Percentiles rank a stretch among this genome's conserved stretches.
These are phyloP conservation scores for Microcebus ravelobensis DNA, from an alignment of 2,113 vertebrate genomes.

Conservation along the genomic window DNA sequence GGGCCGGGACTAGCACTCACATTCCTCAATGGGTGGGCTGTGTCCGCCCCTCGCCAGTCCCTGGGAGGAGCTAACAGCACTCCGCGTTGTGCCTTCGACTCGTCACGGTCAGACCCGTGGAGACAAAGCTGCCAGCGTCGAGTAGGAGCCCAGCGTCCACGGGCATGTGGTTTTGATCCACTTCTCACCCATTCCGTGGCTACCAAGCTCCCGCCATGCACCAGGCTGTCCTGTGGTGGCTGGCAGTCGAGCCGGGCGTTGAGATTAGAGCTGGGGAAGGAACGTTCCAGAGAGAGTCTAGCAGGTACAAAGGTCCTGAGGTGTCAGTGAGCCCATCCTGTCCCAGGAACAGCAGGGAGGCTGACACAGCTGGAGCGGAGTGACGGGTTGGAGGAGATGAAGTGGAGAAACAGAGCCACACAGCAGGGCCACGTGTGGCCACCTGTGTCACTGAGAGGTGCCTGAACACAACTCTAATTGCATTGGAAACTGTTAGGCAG, in stretches of 20 bases:
- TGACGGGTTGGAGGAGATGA: accelerated
- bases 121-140: accelerated
- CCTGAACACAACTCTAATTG: accelerated
- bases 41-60: accelerated
- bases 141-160: accelerated
- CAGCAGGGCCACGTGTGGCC: too few relatives aligned
- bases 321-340: accelerated
- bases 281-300: neutral
- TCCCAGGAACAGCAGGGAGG: neutral
- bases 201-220: accelerated
- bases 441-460: neutral
- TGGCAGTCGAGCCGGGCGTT: accelerated
- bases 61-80: accelerated
- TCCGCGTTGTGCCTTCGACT: accelerated
- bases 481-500: neutral
- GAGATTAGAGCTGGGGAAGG: neutral
- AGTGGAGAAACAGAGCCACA: accelerated
- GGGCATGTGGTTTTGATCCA: accelerated
- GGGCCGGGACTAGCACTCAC: neutral
- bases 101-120: neutral
- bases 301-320: neutral
- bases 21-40: accelerated
- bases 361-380: accelerated
- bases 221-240: neutral
- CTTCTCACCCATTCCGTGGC: neutral